These are phyloP conservation scores for Sciurus niger DNA, from an alignment of 2,113 vertebrate genomes.

Conservation along the genomic window DNA sequence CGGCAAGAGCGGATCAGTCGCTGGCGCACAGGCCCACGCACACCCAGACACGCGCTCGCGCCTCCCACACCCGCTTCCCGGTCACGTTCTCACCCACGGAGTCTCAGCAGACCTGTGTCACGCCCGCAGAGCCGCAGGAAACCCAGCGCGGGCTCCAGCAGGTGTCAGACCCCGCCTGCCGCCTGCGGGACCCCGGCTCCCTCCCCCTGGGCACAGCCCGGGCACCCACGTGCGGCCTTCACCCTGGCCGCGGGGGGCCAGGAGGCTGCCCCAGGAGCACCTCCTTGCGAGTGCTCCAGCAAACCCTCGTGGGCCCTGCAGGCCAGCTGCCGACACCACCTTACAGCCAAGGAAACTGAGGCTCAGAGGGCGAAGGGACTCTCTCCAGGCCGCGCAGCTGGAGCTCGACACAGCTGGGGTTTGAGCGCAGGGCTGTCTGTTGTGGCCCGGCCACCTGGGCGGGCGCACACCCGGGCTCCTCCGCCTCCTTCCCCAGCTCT, in stretches of 20 bases:
- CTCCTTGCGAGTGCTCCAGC: fast-evolving
- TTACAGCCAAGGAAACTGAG: not conserved
- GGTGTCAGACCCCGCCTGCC: not conserved
- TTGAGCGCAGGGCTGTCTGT: not conserved
- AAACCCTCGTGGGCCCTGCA: too few relatives aligned
- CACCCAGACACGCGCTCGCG: conserved; percentile 51
- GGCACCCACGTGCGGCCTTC: fast-evolving
- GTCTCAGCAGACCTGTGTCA: not conserved
- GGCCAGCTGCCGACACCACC: not conserved
- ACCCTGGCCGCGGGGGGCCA: not conserved
- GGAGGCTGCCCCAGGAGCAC: not conserved
- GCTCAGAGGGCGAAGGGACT: not conserved
- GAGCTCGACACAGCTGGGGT: not conserved
- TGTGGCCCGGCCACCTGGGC: not conserved
- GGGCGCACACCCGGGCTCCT: not conserved
- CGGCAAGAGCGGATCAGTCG: not conserved
- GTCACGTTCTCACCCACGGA: not conserved
- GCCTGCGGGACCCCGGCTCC: not conserved
- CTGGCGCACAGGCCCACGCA: conserved; percentile 12
- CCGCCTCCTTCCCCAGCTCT: not conserved
- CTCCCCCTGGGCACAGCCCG: fast-evolving
- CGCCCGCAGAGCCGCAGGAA: not conserved
- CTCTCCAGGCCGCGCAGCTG: not conserved
- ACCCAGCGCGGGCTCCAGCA: not conserved
- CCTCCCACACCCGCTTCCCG: conserved; percentile 20